Percentiles rank a stretch among this genome's conserved stretches.
Conservation (phyloP, 2,888 invertebrate species). For the Caenorhabditis sp. region DNA sequence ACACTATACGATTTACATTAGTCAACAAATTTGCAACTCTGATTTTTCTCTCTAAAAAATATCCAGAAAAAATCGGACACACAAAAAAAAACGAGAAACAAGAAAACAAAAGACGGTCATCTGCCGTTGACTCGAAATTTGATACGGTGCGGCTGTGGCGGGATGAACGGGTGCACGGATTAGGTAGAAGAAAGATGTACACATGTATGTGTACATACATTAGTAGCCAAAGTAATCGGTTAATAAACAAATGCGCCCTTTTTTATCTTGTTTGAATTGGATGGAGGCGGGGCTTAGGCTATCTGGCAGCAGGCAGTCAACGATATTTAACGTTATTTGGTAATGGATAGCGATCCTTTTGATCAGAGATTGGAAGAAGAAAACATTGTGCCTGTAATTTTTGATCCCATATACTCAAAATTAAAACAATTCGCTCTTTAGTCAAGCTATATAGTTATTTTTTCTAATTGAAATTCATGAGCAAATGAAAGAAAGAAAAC, state of each 20-base stretch:
- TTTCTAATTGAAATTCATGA: too few relatives aligned
- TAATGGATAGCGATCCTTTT: too few relatives aligned
- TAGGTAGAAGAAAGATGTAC: background rate
- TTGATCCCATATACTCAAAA: too few relatives aligned
- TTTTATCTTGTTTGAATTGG: background rate
- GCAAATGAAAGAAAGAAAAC: too few relatives aligned
- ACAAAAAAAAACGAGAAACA: too few relatives aligned
- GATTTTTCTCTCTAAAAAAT: background rate
- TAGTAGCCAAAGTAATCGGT: background rate
- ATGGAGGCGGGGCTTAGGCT: background rate
- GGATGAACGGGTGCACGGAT: background rate
- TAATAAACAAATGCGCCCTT: background rate
- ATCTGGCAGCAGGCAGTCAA: too few relatives aligned
- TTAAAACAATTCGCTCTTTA: too few relatives aligned
- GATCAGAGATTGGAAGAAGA: too few relatives aligned
- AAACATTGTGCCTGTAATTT: too few relatives aligned
- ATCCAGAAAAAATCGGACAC: background rate
- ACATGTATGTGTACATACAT: background rate
- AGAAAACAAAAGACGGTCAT: background rate
- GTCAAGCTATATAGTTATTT: too few relatives aligned
- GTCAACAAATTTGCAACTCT: background rate
- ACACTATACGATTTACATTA: background rate
- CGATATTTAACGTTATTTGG: too few relatives aligned
- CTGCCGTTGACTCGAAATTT: background rate
- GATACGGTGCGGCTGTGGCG: constrained; percentile 1